These are phyloP conservation scores for Xyliphius kryptos DNA, from an alignment of 2,113 vertebrate species.

Conservation along the genomic window DNA sequence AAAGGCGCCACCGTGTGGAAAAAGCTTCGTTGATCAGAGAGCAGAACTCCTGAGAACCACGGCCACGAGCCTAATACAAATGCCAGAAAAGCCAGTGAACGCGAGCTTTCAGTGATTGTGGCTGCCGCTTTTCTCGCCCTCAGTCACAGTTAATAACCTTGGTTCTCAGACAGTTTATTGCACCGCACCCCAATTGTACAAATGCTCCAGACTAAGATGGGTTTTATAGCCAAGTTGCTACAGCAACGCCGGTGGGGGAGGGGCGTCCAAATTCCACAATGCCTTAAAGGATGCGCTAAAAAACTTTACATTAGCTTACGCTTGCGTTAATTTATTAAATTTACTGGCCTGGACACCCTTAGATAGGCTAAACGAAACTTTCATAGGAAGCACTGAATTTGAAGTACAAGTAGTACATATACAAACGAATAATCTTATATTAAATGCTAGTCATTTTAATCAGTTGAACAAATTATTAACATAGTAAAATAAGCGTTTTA, in stretches of 20 bases:
- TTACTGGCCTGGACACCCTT: constrained; percentile 3
- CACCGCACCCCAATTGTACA: constrained; percentile 69
- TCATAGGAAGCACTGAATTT: constrained; percentile 11
- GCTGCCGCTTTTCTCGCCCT: constrained; percentile 68
- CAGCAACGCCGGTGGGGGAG: constrained; percentile 59
- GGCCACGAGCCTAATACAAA: constrained; percentile 53
- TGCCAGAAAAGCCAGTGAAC: constrained; percentile 58
- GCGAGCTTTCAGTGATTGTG: constrained; percentile 59
- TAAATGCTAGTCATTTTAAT: neutral
- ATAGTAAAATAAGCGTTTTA: constrained; percentile 12
- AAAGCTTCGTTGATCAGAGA: constrained; percentile 20
- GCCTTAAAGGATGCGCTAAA: constrained; percentile 70
- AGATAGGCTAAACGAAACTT: constrained; percentile 2
- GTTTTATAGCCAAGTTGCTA: constrained; percentile 91
- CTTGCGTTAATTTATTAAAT: constrained; percentile 52
- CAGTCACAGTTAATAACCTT: constrained; percentile 79
- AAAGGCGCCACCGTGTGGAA: constrained; percentile 89
- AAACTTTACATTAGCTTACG: constrained; percentile 57
- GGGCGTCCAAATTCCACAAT: constrained; percentile 78
- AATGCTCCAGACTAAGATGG: constrained; percentile 77
- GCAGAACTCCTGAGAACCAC: constrained; percentile 45
- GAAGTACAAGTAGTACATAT: constrained; percentile 5
- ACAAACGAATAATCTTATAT: neutral
- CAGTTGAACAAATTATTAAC: constrained; percentile 9
- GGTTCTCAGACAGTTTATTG: constrained; percentile 81